phyloP scores from a whole-genome alignment of 2,888 invertebrate genomes.

The Dolichopus griseipennis region DNA sequence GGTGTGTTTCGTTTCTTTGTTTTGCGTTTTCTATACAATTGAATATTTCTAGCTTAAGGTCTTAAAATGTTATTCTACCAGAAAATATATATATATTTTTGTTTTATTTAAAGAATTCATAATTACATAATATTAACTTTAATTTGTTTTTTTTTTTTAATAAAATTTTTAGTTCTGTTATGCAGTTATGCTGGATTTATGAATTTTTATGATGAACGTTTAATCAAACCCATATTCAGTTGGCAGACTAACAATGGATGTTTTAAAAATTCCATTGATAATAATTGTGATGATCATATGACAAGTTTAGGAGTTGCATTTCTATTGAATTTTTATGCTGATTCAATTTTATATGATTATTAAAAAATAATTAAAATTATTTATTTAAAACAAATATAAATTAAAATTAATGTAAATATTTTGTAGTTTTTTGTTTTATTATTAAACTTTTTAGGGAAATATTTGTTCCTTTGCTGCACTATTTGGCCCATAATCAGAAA shows the following conservation, averaged over 20 bases:
- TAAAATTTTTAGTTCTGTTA: neutral
- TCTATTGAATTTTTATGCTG: neutral
- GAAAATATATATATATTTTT: no score
- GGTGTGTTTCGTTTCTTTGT: no score
- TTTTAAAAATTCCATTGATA: neutral
- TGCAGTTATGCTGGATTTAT: neutral
- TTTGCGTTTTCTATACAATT: neutral
- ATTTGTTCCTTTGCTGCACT: no score
- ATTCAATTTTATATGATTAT: neutral
- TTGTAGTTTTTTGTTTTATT: no score
- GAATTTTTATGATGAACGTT: neutral
- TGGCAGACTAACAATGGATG: neutral
- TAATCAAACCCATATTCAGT: neutral
- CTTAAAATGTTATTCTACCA: neutral
- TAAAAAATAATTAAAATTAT: no score
- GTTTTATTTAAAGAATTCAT: neutral
- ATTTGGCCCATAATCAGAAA: no score
- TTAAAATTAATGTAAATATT: no score
- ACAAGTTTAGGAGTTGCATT: neutral
- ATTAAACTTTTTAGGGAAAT: no score
- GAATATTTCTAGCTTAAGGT: neutral
- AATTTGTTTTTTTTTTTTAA: neutral
- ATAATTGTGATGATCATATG: conserved; percentile 1
- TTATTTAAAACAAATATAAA: no score
- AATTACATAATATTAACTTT: neutral